phyloP scores from a whole-genome alignment of 2,797 vertebrate species.

The Gadopsis bispinosus region DNA sequence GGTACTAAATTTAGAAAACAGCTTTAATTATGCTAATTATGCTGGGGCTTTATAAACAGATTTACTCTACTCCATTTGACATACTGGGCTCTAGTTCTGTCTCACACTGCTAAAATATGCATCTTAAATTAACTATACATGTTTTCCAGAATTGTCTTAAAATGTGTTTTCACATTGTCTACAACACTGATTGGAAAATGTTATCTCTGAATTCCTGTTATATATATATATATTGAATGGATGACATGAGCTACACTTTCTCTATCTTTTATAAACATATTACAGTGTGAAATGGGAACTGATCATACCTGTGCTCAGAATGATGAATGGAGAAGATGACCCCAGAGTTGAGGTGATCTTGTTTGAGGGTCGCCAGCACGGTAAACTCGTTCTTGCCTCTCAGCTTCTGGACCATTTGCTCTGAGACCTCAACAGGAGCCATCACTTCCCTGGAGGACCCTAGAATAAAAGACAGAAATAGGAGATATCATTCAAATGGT shows the following conservation, averaged over 20 bases:
- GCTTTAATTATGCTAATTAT: slow-evolving; percentile 24
- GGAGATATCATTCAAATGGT: slow-evolving; percentile 31
- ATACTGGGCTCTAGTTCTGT: neutral
- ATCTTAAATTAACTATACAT: slow-evolving; percentile 1
- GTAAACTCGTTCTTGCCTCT: slow-evolving; percentile 96
- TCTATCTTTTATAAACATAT: neutral
- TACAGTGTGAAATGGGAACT: neutral
- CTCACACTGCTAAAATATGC: neutral
- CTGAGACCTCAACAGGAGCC: slow-evolving; percentile 88
- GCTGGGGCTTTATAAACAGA: slow-evolving; percentile 8
- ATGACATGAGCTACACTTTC: neutral
- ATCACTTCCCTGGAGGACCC: slow-evolving; percentile 92
- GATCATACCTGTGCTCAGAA: slow-evolving; percentile 91
- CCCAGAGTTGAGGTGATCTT: slow-evolving; percentile 94
- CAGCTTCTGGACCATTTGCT: slow-evolving; percentile 92
- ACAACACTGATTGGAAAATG: neutral
- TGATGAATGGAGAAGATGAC: slow-evolving; percentile 96
- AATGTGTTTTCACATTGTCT: slow-evolving; percentile 4
- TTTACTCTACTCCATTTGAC: slow-evolving; percentile 4
- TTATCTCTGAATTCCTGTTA: neutral
- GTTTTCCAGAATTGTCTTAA: neutral
- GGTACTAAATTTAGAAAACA: slow-evolving; percentile 37
- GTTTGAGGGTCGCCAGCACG: slow-evolving; percentile 92
- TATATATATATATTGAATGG: neutral
- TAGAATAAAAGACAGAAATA: slow-evolving; percentile 64